Evolutionary conservation across 2,888 invertebrate genomes (phyloP).

Genomic region (Stenurella melanura): DNA sequence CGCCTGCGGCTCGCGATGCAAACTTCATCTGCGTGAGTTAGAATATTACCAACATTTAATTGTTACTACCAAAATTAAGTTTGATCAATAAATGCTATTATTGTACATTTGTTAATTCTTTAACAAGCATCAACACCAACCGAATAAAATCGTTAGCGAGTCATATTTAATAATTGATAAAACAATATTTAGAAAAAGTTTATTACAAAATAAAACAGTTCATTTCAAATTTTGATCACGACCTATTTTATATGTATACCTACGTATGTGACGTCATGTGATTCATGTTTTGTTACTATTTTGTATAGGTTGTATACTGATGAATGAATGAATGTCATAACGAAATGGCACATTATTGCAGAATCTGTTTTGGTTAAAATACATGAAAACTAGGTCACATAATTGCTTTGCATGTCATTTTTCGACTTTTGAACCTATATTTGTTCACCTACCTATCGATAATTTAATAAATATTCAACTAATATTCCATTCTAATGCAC

Average conservation of each 20-base stretch:
- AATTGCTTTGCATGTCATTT: constrained; percentile 19
- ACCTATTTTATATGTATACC: neutral
- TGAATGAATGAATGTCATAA: constrained; percentile 29
- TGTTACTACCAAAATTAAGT: too few species aligned
- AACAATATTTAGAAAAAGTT: neutral
- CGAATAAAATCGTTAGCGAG: too few species aligned
- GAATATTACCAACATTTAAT: too few species aligned
- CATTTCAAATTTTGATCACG: neutral
- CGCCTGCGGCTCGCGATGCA: too few species aligned
- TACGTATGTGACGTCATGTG: constrained; percentile 37
- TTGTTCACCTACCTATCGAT: constrained; percentile 33
- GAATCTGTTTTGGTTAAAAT: constrained; percentile 5
- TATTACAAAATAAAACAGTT: neutral
- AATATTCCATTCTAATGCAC: neutral
- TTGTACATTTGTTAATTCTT: too few species aligned
- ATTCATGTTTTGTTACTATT: constrained; percentile 40
- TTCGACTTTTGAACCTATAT: constrained; percentile 35
- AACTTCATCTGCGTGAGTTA: too few species aligned
- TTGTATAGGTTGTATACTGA: constrained; percentile 17
- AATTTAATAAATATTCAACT: neutral
- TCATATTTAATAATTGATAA: neutral
- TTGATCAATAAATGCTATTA: too few species aligned
- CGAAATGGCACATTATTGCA: constrained; percentile 7
- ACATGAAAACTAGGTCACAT: neutral
- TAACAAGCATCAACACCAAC: too few species aligned